These are phyloP conservation scores for Poeciliopsis prolifica DNA, from an alignment of 2,113 vertebrate species.

Conservation along the genomic window DNA sequence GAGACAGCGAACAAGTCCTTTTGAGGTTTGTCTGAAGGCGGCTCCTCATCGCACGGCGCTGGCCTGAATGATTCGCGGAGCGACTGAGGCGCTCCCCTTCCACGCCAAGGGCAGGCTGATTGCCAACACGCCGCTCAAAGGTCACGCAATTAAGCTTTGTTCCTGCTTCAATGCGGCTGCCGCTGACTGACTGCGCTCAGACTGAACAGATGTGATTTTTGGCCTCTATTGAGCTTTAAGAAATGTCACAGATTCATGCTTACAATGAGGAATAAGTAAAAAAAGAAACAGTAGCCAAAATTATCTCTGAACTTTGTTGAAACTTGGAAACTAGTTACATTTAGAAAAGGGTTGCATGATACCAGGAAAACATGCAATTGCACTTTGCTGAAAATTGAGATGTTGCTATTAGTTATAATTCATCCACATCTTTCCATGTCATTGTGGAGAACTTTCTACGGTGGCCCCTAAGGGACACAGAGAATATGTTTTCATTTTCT, in stretches of 20 bases:
- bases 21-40: conserved; percentile 53
- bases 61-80: conserved; percentile 58
- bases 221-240: conserved; percentile 32
- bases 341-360: not conserved
- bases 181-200: conserved; percentile 56
- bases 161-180: conserved; percentile 66
- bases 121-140: conserved; percentile 71
- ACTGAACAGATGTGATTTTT: conserved; percentile 68
- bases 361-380: not conserved
- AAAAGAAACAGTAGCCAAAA: conserved; percentile 10
- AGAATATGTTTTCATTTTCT: too few species aligned
- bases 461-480: too few species aligned
- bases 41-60: conserved; percentile 54
- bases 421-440: not conserved
- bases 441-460: too few species aligned
- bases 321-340: not conserved
- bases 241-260: conserved; percentile 14
- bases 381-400: not conserved
- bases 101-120: conserved; percentile 70
- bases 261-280: conserved; percentile 17
- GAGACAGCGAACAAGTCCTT: conserved; percentile 67
- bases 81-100: conserved; percentile 35
- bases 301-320: conserved; percentile 4
- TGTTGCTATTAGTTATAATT: not conserved
- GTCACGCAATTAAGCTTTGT: conserved; percentile 76